These are phyloP conservation scores for Pogonomyrmex californicus DNA, from an alignment of 1,140 invertebrate species.

Conservation along the genomic window DNA sequence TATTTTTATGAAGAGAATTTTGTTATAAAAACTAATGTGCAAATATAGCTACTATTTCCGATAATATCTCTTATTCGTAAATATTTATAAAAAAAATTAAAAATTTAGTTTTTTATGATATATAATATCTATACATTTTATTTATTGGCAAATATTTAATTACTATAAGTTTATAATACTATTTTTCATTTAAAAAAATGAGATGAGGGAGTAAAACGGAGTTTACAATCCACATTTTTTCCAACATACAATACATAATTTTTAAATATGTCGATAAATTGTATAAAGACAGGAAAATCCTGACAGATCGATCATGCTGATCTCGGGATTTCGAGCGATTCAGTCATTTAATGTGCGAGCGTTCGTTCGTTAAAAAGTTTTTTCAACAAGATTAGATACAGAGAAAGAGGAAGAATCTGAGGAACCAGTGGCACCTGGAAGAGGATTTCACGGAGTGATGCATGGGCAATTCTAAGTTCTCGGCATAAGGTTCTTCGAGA, in stretches of 20 bases:
- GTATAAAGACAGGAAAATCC: neutral
- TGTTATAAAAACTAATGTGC: neutral
- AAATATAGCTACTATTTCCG: neutral
- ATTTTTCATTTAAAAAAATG: neutral
- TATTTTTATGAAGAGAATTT: neutral
- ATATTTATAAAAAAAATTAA: neutral
- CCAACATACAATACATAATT: conserved; percentile 19
- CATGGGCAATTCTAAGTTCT: conserved; percentile 40
- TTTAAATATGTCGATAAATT: conserved; percentile 36
- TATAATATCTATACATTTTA: neutral
- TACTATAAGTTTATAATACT: neutral
- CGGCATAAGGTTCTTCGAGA: conserved; percentile 12
- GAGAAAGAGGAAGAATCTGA: conserved; percentile 30
- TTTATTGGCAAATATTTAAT: neutral
- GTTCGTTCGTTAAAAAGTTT: conserved; percentile 32
- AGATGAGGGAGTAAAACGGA: neutral
- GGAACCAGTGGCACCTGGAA: conserved; percentile 50
- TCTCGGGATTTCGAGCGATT: conserved; percentile 21
- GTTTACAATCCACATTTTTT: conserved; percentile 27
- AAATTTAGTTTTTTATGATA: neutral
- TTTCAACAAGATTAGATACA: conserved; percentile 32
- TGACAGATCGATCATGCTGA: conserved; percentile 7
- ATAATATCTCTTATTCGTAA: neutral
- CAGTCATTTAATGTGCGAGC: conserved; percentile 26
- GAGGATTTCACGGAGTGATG: conserved; percentile 32